These are phyloP conservation scores for Brachirus orientalis DNA, from an alignment of 2,113 vertebrate species.

Conservation along the genomic window DNA sequence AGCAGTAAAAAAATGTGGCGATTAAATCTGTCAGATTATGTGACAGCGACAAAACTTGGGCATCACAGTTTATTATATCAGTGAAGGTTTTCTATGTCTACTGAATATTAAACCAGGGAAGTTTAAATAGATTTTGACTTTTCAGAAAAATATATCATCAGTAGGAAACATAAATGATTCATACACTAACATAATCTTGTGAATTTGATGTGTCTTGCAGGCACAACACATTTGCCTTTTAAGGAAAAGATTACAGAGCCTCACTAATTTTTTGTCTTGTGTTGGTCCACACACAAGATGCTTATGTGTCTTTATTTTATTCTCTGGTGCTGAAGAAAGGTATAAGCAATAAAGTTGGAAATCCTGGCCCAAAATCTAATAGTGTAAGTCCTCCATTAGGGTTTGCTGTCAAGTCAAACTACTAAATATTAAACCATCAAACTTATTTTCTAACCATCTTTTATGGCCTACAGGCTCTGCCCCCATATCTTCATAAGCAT, in stretches of 20 bases:
- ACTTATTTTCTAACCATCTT: not conserved
- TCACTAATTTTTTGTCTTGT: too few species aligned
- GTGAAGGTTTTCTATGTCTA: slow-evolving; percentile 8
- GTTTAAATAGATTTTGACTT: too few species aligned
- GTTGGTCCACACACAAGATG: too few species aligned
- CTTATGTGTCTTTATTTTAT: not conserved
- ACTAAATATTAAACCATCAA: not conserved
- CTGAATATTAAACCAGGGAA: not conserved
- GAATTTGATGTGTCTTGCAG: too few species aligned
- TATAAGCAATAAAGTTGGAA: not conserved
- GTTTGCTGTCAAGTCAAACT: not conserved
- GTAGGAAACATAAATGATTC: too few species aligned
- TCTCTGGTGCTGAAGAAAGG: not conserved
- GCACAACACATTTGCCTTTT: too few species aligned
- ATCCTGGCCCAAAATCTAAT: not conserved
- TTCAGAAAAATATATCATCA: too few species aligned
- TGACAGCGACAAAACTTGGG: not conserved
- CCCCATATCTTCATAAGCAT: too few species aligned
- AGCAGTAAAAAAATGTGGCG: not conserved
- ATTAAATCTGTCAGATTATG: slow-evolving; percentile 22
- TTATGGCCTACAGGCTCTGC: too few species aligned
- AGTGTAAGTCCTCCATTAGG: too few species aligned
- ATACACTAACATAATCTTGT: too few species aligned
- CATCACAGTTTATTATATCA: not conserved
- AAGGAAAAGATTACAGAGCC: too few species aligned